Evolutionary conservation across 2,113 vertebrate species (phyloP).

Genomic region (Gallinago media): DNA sequence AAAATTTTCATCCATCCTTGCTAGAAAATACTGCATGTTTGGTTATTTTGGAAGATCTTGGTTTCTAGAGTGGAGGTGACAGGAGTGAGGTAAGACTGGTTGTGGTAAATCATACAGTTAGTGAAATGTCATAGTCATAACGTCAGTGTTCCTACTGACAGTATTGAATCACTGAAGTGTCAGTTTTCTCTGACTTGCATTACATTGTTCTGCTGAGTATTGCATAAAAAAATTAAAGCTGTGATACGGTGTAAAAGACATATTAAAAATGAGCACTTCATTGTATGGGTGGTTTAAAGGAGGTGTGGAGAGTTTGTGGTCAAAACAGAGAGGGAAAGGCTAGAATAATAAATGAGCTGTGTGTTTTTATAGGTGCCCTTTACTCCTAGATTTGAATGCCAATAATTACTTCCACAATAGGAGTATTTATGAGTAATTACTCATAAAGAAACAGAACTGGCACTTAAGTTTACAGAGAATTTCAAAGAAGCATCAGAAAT

Average conservation of each 20-base stretch:
- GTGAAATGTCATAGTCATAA: not conserved
- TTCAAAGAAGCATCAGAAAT: not conserved
- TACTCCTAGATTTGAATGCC: not conserved
- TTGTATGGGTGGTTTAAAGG: not conserved
- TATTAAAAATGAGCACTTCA: not conserved
- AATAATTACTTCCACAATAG: not conserved
- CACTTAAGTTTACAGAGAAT: not conserved
- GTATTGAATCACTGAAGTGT: not conserved
- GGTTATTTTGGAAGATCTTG: not conserved
- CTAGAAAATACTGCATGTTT: not conserved
- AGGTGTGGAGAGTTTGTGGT: not conserved
- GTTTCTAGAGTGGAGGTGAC: not conserved
- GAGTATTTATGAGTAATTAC: not conserved
- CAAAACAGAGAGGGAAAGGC: not conserved
- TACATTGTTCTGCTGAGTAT: not conserved
- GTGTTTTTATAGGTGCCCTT: not conserved
- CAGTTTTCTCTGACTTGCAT: not conserved
- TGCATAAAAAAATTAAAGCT: not conserved
- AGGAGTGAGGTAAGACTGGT: not conserved
- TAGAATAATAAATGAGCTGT: not conserved
- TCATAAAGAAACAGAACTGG: not conserved
- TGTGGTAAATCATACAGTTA: not conserved
- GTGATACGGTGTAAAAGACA: not conserved
- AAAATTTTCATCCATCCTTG: not conserved
- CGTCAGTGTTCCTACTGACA: not conserved